phyloP scores from a whole-genome alignment of 2,113 vertebrate genomes.

The Ictidomys tridecemlineatus region DNA sequence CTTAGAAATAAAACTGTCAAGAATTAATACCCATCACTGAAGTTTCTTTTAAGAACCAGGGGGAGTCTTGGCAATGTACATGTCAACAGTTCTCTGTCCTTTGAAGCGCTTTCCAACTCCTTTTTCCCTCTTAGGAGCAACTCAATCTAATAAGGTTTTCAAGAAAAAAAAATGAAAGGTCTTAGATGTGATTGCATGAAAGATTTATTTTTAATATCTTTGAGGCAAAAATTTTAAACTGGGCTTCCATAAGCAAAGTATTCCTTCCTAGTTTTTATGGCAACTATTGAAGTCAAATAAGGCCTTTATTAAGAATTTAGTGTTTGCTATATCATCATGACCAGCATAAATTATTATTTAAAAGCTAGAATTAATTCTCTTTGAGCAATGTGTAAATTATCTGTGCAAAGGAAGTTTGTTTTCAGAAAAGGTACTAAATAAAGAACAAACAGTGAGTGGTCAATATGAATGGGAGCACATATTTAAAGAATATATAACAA shows the following conservation, averaged over 20 bases:
- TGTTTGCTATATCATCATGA: conserved; percentile 59
- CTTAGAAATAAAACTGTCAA: conserved; percentile 72
- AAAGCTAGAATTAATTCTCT: conserved; percentile 43
- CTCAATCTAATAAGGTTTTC: conserved; percentile 77
- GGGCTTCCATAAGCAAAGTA: conserved; percentile 69
- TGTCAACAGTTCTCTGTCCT: conserved; percentile 66
- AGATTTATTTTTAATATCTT: conserved; percentile 83
- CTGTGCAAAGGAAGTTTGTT: not conserved
- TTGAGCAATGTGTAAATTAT: conserved; percentile 32
- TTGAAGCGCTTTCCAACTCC: conserved; percentile 62
- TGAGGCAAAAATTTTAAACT: conserved; percentile 65
- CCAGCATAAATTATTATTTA: conserved; percentile 6
- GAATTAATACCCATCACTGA: conserved; percentile 47
- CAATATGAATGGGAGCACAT: not conserved
- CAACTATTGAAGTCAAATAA: conserved; percentile 23
- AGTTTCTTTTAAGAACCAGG: conserved; percentile 70
- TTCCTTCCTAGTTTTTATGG: conserved; percentile 76
- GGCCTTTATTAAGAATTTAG: conserved; percentile 56
- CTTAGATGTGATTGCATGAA: conserved; percentile 57
- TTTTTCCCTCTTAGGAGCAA: conserved; percentile 64
- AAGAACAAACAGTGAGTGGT: conserved; percentile 19
- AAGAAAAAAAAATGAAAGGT: conserved; percentile 55
- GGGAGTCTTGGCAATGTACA: conserved; percentile 51
- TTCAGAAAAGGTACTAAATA: conserved; percentile 49
- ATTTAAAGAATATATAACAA: not conserved